A percentile compares a stretch with the other conserved stretches of the same genome.
phyloP scores from a whole-genome alignment of 2,113 vertebrate species.

The Ammodytes marinus region DNA sequence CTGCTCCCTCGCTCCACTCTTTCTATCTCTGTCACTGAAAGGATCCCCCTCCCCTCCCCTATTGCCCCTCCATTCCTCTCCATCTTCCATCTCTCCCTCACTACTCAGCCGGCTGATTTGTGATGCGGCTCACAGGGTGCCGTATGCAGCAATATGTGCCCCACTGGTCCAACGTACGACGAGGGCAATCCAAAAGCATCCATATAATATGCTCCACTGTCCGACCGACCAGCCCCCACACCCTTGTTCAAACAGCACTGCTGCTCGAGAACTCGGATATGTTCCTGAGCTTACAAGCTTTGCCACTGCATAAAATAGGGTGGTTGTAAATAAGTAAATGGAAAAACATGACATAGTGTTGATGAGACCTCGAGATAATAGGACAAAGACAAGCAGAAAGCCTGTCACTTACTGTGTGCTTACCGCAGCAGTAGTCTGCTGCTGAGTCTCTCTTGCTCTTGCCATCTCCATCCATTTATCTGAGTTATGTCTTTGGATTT shows the following conservation, averaged over 20 bases:
- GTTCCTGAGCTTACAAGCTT: slow-evolving; percentile 9
- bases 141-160: slow-evolving; percentile 79
- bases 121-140: slow-evolving; percentile 80
- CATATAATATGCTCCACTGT: slow-evolving; percentile 61
- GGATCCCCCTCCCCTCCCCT: slow-evolving; percentile 57
- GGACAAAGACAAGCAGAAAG: slow-evolving; percentile 24
- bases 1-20: slow-evolving; percentile 71
- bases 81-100: slow-evolving; percentile 60
- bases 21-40: slow-evolving; percentile 76
- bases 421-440: slow-evolving; percentile 57
- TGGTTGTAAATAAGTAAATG: slow-evolving; percentile 49
- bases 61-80: slow-evolving; percentile 26
- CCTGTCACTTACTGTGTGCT: slow-evolving; percentile 40
- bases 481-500: slow-evolving; percentile 56
- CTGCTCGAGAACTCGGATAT: slow-evolving; percentile 12
- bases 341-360: slow-evolving; percentile 1
- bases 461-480: slow-evolving; percentile 49
- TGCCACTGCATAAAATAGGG: slow-evolving; percentile 6
- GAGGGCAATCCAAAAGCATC: slow-evolving; percentile 73
- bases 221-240: slow-evolving; percentile 23
- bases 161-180: slow-evolving; percentile 44
- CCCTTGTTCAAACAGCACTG: slow-evolving; percentile 13
- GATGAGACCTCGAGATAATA: slow-evolving; percentile 44
- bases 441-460: slow-evolving; percentile 32
- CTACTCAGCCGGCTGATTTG: slow-evolving; percentile 77